These are phyloP conservation scores for Bombylius discolor DNA, from an alignment of 2,888 invertebrate genomes.

Conservation along the genomic window DNA sequence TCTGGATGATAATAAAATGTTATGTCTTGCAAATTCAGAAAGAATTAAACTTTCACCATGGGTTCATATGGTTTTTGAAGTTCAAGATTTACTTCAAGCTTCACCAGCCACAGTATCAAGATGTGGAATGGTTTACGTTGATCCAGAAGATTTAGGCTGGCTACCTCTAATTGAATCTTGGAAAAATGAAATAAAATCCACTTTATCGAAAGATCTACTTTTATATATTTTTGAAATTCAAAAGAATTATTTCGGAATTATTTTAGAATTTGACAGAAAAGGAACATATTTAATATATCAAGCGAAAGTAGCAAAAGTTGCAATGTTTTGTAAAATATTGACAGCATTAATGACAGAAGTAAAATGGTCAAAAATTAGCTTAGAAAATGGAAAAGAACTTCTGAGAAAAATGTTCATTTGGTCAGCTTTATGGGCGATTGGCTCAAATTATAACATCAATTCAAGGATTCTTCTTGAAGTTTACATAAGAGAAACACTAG, in stretches of 20 bases:
- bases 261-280: conserved; percentile 51
- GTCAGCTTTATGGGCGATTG: conserved; percentile 71
- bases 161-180: conserved; percentile 68
- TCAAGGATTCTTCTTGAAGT: conserved; percentile 58
- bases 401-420: conserved; percentile 68
- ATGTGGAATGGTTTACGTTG: conserved; percentile 84
- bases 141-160: conserved; percentile 71
- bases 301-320: conserved; percentile 72
- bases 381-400: conserved; percentile 47
- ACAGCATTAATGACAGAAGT: conserved; percentile 54
- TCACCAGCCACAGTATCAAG: conserved; percentile 80
- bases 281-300: conserved; percentile 64
- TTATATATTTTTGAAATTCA: conserved; percentile 57
- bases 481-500: conserved; percentile 46
- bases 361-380: conserved; percentile 36
- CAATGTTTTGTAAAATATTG: conserved; percentile 59
- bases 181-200: conserved; percentile 45
- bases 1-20: conserved; percentile 85
- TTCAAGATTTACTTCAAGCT: conserved; percentile 73
- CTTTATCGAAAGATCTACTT: conserved; percentile 40
- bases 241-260: conserved; percentile 48
- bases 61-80: conserved; percentile 83
- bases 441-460: conserved; percentile 65
- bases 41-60: conserved; percentile 77
- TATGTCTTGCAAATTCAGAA: conserved; percentile 83